These are phyloP conservation scores for Amphiduros pacificus DNA, from an alignment of 2,888 invertebrate species.

Conservation along the genomic window DNA sequence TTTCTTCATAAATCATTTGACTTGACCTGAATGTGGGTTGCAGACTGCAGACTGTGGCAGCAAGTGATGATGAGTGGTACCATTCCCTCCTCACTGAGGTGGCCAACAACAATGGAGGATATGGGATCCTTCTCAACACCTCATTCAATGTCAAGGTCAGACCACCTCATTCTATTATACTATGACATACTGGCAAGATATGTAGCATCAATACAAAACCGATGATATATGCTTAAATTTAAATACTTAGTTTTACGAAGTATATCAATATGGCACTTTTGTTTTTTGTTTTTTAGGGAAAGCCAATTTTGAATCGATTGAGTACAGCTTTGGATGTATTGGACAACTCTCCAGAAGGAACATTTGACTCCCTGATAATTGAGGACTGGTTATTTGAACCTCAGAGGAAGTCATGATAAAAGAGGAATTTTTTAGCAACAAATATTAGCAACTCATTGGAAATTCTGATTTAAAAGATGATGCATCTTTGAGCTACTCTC, in stretches of 20 bases:
- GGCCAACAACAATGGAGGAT: conserved; percentile 3
- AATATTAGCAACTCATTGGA: too few relatives aligned
- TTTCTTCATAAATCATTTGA: too few relatives aligned
- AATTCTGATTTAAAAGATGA: too few relatives aligned
- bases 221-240: too few relatives aligned
- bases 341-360: conserved; percentile 3
- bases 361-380: conserved; percentile 4
- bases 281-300: conserved; percentile 12
- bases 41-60: conserved; percentile 9
- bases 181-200: too few relatives aligned
- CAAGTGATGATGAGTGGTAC: conserved; percentile 6
- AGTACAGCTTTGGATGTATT: conserved; percentile 2
- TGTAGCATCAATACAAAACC: too few relatives aligned
- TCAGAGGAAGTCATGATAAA: not conserved
- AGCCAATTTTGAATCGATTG: conserved; percentile 8
- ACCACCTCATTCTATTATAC: too few relatives aligned
- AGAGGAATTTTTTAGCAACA: too few relatives aligned
- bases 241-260: too few relatives aligned
- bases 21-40: too few relatives aligned
- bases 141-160: conserved; percentile 12
- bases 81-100: conserved; percentile 8
- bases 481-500: too few relatives aligned
- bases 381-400: conserved; percentile 7
- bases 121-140: conserved; percentile 9
- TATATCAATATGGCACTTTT: too few relatives aligned